Evolutionary conservation across 2,797 vertebrate genomes (phyloP).

Genomic region (Sorex maritimensis): DNA sequence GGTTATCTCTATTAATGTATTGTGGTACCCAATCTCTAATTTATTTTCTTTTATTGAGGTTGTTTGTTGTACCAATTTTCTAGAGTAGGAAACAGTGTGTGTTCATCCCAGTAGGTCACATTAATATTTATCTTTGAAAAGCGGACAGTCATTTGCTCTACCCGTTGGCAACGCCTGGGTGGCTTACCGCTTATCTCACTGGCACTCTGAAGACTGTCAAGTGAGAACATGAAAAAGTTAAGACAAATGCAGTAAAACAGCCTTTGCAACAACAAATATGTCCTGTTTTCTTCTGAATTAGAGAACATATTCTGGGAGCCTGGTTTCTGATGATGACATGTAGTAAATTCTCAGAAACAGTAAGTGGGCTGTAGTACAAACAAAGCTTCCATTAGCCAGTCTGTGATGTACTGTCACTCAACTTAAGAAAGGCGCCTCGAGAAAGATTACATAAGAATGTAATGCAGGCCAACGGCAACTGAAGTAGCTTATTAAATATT

Average conservation of each 20-base stretch:
- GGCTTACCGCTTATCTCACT: not conserved
- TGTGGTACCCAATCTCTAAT: slow-evolving; percentile 21
- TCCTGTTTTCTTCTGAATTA: slow-evolving; percentile 59
- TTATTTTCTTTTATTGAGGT: slow-evolving; percentile 30
- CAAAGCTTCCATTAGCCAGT: slow-evolving; percentile 61
- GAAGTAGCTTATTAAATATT: slow-evolving; percentile 79
- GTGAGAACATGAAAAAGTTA: slow-evolving; percentile 57
- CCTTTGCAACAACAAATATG: slow-evolving; percentile 36
- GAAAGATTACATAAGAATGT: slow-evolving; percentile 76
- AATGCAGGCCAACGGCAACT: slow-evolving; percentile 55
- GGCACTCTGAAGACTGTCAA: slow-evolving; percentile 26
- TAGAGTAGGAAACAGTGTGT: not conserved
- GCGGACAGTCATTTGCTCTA: not conserved
- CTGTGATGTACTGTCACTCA: slow-evolving; percentile 64
- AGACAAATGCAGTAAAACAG: slow-evolving; percentile 28
- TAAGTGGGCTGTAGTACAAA: slow-evolving; percentile 48
- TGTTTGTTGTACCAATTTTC: not conserved
- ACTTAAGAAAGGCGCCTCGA: slow-evolving; percentile 72
- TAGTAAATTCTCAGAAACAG: slow-evolving; percentile 30
- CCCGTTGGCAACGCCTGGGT: not conserved
- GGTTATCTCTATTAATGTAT: slow-evolving; percentile 23
- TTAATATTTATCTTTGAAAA: slow-evolving; percentile 45
- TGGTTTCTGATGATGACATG: slow-evolving; percentile 71
- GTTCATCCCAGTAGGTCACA: not conserved
- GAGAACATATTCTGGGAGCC: slow-evolving; percentile 58